These are phyloP conservation scores for Xenopus borealis DNA, from an alignment of 2,113 vertebrate species.

Conservation along the genomic window DNA sequence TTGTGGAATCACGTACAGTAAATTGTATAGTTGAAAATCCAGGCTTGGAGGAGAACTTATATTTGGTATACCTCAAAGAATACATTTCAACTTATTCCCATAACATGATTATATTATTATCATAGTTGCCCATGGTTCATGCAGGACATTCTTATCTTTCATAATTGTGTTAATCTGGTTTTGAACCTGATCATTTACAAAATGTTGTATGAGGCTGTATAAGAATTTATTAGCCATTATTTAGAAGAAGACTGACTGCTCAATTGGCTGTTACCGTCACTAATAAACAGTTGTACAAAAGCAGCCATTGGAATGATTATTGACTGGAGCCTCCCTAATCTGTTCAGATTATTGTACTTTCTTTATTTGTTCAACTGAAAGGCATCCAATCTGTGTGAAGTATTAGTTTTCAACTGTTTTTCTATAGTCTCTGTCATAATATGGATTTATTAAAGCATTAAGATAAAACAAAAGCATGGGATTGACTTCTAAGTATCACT, in stretches of 20 bases:
- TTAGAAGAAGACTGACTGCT: conserved; percentile 46
- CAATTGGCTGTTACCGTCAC: conserved; percentile 53
- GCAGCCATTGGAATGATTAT: conserved; percentile 57
- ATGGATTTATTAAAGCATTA: conserved; percentile 39
- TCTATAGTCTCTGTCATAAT: conserved; percentile 36
- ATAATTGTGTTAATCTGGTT: not conserved
- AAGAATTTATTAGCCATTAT: conserved; percentile 56
- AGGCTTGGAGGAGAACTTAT: no score
- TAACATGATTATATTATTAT: no score
- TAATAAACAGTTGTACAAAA: conserved; percentile 58
- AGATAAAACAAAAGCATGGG: conserved; percentile 29
- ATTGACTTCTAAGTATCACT: no score
- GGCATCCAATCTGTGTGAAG: conserved; percentile 52
- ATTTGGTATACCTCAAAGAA: no score
- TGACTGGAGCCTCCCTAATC: conserved; percentile 57
- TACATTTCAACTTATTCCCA: no score
- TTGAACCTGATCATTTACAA: conserved; percentile 3
- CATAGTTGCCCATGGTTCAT: not conserved
- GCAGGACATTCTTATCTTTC: not conserved
- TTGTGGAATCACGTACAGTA: no score
- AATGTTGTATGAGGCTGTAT: conserved; percentile 34
- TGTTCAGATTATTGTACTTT: conserved; percentile 49
- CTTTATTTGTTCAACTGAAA: conserved; percentile 47
- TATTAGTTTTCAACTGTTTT: conserved; percentile 48
- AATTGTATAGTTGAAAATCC: no score